Evolutionary conservation across 2,888 invertebrate species (phyloP).

Genomic region (Plagodis dolabraria): DNA sequence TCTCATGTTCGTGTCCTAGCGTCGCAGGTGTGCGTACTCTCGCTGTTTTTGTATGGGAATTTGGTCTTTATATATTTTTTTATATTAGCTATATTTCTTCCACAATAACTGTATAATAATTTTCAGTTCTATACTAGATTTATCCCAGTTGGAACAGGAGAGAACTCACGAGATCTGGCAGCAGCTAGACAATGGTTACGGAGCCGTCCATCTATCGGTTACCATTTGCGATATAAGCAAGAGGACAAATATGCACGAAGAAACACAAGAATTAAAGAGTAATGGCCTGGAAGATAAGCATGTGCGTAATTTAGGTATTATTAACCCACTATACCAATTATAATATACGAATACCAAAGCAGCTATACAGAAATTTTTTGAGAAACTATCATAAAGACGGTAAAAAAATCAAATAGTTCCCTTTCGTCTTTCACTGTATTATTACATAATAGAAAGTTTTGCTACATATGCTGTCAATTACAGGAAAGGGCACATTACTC

Average conservation of each 20-base stretch:
- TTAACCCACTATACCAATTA: slow-evolving; percentile 48
- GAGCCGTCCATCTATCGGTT: slow-evolving; percentile 64
- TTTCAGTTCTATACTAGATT: slow-evolving; percentile 66
- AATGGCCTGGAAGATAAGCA: slow-evolving; percentile 42
- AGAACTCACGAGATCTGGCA: slow-evolving; percentile 73
- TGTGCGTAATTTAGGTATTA: slow-evolving; percentile 56
- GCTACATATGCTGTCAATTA: too few relatives aligned
- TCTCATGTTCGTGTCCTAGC: too few relatives aligned
- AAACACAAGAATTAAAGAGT: slow-evolving; percentile 21
- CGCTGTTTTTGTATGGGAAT: too few relatives aligned
- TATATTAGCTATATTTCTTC: slow-evolving; percentile 1
- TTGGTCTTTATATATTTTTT: not conserved
- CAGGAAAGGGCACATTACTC: too few relatives aligned
- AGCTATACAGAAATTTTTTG: too few relatives aligned
- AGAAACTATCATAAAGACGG: too few relatives aligned
- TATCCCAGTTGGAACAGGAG: slow-evolving; percentile 62
- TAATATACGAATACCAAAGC: too few relatives aligned
- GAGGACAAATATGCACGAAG: slow-evolving; percentile 14
- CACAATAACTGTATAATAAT: slow-evolving; percentile 18
- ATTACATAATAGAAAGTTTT: too few relatives aligned
- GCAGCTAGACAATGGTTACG: slow-evolving; percentile 66
- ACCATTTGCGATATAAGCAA: slow-evolving; percentile 62
- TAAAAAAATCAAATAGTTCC: too few relatives aligned
- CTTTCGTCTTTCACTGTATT: too few relatives aligned
- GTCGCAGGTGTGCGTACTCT: too few relatives aligned